phyloP scores from a whole-genome alignment of 2,797 vertebrate species.

The Argyrosomus regius region DNA sequence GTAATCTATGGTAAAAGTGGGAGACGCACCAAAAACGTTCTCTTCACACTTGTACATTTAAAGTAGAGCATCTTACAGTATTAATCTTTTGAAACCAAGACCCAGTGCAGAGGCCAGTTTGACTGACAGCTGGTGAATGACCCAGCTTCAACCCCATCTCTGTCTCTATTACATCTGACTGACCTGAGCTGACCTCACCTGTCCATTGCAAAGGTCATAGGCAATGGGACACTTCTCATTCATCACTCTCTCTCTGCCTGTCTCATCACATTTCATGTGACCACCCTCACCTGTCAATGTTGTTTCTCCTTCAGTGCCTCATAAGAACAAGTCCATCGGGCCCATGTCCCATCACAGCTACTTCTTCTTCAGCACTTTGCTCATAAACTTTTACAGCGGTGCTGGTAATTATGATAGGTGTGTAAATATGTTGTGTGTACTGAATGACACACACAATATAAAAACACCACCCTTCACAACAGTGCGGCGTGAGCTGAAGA shows the following conservation, averaged over 20 bases:
- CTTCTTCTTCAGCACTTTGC: conserved; percentile 19
- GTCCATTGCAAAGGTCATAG: conserved; percentile 21
- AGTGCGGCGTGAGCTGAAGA: conserved; percentile 22
- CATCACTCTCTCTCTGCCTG: not conserved
- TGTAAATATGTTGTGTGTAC: conserved; percentile 30
- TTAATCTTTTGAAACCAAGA: conserved; percentile 30
- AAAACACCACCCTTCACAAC: conserved; percentile 6
- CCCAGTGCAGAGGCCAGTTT: conserved; percentile 34
- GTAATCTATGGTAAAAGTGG: not conserved
- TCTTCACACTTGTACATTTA: conserved; percentile 5
- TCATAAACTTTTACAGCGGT: conserved; percentile 34
- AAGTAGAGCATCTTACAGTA: conserved; percentile 5
- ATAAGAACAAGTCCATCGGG: not conserved
- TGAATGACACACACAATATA: conserved; percentile 7
- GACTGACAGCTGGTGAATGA: conserved; percentile 43
- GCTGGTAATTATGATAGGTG: conserved; percentile 14
- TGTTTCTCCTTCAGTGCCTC: conserved; percentile 6
- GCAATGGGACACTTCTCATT: conserved; percentile 6
- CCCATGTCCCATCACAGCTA: not conserved
- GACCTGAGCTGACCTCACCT: conserved; percentile 56
- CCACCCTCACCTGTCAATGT: conserved; percentile 2
- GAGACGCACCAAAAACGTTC: not conserved
- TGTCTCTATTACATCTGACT: conserved; percentile 54
- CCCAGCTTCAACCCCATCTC: conserved; percentile 34
- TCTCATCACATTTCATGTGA: conserved; percentile 4